Evolutionary conservation across 2,113 vertebrate genomes (phyloP), one percentile per base, ranked within the genome.

Genomic region (Camelus dromedarius): DNA sequence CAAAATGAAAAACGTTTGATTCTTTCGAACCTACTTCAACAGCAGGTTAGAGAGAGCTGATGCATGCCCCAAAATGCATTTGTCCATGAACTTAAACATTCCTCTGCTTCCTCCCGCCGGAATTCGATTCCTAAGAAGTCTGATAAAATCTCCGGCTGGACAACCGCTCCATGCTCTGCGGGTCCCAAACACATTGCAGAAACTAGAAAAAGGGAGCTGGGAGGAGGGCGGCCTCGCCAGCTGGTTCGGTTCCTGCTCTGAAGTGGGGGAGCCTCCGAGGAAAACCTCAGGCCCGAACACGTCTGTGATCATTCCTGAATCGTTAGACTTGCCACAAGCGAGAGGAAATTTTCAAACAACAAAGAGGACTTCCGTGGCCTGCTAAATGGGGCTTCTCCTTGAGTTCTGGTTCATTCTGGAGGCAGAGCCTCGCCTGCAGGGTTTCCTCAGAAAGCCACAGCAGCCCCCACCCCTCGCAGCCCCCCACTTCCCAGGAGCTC

Each of bases 111-210:
- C 60, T 93, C 50, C 80, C 62, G 8, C 79, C 0, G 1, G 79
- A 93, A 67, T 73, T 8, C 32, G 86, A 89, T 35, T 84, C 95
- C 3, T 10, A 56, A 38, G 60, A 91, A 67, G 22, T 13, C 70
- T 70, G 90, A 93, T 96, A 93, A 81, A 72, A 89, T 92, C 95
- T 92, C 32, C 6, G 26, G 60, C 18, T 1, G 0, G 67, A 35
- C 7, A 18, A 77, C 50, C 0, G 0, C 91, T 81, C 42, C 52
- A 15, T 62, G 56, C 22, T 19, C 11, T 15, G 50, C 86, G 85
- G 26, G 46, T 70, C 56, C 64, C 42, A 5, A 30, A 66, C 19
- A 2, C 50, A 7, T 54, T 11, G 52, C 92, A 80, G 87, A 92
- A 46, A 6, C 95, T 11, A 73, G 18, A 77, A 32, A 77, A 32